Base-by-base conservation (phyloP, 1,140 invertebrate species). In the Forficula auricularia region DNA sequence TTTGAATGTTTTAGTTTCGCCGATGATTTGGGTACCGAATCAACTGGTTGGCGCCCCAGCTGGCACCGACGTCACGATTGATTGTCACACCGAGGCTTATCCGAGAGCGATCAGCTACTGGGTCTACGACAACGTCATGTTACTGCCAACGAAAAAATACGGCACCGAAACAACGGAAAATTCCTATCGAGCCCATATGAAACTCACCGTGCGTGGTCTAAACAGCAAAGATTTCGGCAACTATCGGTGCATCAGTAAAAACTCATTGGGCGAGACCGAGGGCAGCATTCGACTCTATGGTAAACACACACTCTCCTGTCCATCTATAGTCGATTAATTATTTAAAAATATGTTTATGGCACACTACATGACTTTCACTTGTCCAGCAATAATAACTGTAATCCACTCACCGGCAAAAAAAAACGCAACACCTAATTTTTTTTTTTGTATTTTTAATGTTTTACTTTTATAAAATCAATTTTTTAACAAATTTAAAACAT, bases 51-150 rank as follows among this genome's bases (percentile, higher is more conserved):
- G 86, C 3, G 85, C 84, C 20, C 84, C 84, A 39, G 69, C 77
- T 32, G 83, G 82, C 35, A 87, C 82, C 15, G 82, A 88, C 62
- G 83, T 91, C 34, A 89, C 85, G 4, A 77, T 94, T 54, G 86
- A 92, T 61, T 94, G 89, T 58, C 77, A 87, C 55, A 88, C 86
- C 1, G 87, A 91, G 56, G 87, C 88, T n/a, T 82, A 84, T 62
- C 89, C 89, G 38, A 72, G 82, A 48, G 84, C 85, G 41, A 86
- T 90, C 61, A 89, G 79, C 60, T 89, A 88, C 64, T 94, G 89
- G 89, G 79, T 82, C 19, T 81, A 82, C 55, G 80, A 85, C 50
- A 77, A 78, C 45, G 75, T 82, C 15, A 86, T 86, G 82, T 72
- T 86, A 13, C 62, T 85, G 44, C 77, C 80, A 0, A 82, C 79